Evolutionary conservation across 1,140 invertebrate species (phyloP), one percentile per base, ranked within the genome.

Genomic region (Trichomalopsis sarcophagae): DNA sequence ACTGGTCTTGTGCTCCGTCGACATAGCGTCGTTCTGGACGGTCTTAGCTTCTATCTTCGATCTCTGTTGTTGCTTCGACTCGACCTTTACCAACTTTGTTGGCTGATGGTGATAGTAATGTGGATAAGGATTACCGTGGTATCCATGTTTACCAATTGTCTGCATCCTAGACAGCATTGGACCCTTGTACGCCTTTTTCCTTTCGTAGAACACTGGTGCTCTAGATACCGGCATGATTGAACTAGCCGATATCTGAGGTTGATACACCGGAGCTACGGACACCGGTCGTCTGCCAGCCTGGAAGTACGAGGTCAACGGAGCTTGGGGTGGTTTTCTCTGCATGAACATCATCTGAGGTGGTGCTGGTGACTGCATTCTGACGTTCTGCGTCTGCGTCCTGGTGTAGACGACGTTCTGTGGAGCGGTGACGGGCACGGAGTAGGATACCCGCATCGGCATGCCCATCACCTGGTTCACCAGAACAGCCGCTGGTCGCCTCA

Each of bases 161-260:
- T 88, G 84, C 82, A 87, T 87, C 14, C 86, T 71, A n/a, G 89
- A 88, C 33, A 87, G 71, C 0, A 86, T 40, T 0, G 89, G 88
- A 9, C 81, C 82, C 11, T 88, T 87, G 74, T 92, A 90, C 4
- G 90, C 83, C 78, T 92, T 92, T 55, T 92, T 92, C 14, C 89
- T 81, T 33, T 92, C 91, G 44, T 90, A 89, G 9, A 89, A 89
- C 2, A 88, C 76, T 3, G 88, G 87, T 21, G 88, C 87, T 75
- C 87, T 86, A 10, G 89, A 23, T 7, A 75, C 2, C 3, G 62
- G 27, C 23, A 30, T 17, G 11, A 74, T 13, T 47, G 47, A 75
- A 17, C 73, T 68, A 3, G 33, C 71, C 13, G 30, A 5, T 10
- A 23, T 40, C 6, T 47, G 76, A 0, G 13, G 2, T 40, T 77